Evolutionary conservation across 2,888 invertebrate genomes (phyloP).

Genomic region (Calameuta filiformis): DNA sequence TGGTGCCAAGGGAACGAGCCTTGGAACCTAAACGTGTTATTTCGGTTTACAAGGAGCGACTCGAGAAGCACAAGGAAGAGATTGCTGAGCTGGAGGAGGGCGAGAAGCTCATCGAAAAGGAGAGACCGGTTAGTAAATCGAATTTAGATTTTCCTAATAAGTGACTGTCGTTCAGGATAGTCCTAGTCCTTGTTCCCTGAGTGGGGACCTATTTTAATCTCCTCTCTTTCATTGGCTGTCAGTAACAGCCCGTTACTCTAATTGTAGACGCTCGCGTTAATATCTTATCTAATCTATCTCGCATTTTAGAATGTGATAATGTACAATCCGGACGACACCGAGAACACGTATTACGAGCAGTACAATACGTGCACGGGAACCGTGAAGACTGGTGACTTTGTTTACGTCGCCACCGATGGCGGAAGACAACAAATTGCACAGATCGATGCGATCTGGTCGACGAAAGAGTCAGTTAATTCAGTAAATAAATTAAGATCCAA

Average conservation of each 20-base stretch:
- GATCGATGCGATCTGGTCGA: slow-evolving; percentile 95
- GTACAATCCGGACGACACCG: slow-evolving; percentile 78
- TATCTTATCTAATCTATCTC: slow-evolving; percentile 19
- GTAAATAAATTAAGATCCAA: neutral
- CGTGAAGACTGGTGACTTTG: slow-evolving; percentile 92
- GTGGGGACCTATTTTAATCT: no score
- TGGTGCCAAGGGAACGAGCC: slow-evolving; percentile 77
- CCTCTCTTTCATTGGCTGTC: no score
- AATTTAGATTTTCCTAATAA: accelerated
- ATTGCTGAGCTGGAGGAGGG: slow-evolving; percentile 85
- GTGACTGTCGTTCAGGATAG: neutral
- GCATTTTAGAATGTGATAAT: slow-evolving; percentile 80
- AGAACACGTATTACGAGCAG: slow-evolving; percentile 92
- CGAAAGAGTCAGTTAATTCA: slow-evolving; percentile 77
- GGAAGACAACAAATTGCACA: slow-evolving; percentile 93
- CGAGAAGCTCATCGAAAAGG: slow-evolving; percentile 85
- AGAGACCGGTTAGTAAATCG: slow-evolving; percentile 77
- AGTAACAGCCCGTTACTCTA: no score
- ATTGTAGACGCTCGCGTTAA: no score
- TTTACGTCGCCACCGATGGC: slow-evolving; percentile 92
- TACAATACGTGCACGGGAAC: slow-evolving; percentile 87
- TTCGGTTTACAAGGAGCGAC: slow-evolving; percentile 91
- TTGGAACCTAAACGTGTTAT: slow-evolving; percentile 88
- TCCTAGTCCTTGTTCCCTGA: no score
- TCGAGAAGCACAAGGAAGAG: slow-evolving; percentile 91